These are phyloP conservation scores for Phyllotis vaccarum DNA, from an alignment of 2,797 vertebrate genomes.

Conservation along the genomic window DNA sequence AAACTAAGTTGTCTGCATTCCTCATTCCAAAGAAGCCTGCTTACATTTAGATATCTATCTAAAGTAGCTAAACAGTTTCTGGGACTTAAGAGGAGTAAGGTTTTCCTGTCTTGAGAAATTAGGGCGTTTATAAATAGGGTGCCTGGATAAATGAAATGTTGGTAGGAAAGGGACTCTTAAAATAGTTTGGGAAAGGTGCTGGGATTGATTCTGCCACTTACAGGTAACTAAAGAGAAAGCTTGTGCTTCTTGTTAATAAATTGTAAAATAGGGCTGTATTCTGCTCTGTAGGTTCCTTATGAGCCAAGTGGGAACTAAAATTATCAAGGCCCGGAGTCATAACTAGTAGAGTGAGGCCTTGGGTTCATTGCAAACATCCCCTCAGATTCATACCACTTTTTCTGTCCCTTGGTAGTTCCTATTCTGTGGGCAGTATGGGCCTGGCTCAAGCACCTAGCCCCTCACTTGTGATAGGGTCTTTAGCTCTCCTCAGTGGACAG, in stretches of 20 bases:
- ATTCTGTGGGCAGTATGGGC: background rate
- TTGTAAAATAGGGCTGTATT: background rate
- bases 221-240: background rate
- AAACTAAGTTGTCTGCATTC: background rate
- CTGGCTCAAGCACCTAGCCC: background rate
- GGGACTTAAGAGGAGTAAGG: background rate
- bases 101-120: conserved; percentile 6
- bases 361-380: background rate
- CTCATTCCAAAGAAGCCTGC: background rate
- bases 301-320: background rate
- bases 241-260: background rate
- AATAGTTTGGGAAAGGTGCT: background rate
- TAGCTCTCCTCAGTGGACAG: background rate
- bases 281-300: background rate
- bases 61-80: conserved; percentile 23
- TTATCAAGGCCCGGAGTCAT: background rate
- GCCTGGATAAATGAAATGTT: background rate
- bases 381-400: background rate
- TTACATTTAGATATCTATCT: background rate
- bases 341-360: background rate
- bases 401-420: background rate
- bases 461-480: background rate
- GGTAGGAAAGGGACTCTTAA: background rate
- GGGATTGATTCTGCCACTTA: background rate
- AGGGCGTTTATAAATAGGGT: background rate